These are phyloP conservation scores for Amphilophus citrinellus DNA, from an alignment of 2,113 vertebrate species.

Conservation along the genomic window DNA sequence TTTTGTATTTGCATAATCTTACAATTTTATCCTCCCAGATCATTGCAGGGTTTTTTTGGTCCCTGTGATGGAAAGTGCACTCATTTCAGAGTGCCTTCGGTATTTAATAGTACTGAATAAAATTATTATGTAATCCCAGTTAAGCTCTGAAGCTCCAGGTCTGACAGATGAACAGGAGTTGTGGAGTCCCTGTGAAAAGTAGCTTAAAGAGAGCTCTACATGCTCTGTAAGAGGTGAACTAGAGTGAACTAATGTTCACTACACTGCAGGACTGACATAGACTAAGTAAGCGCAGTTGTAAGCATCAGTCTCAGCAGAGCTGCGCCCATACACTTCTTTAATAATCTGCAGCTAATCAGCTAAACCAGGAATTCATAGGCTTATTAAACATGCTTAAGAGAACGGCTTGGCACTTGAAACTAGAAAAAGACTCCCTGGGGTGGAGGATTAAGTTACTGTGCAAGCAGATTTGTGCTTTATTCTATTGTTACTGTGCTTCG, in stretches of 20 bases:
- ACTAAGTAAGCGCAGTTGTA: not conserved
- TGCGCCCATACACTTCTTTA: not conserved
- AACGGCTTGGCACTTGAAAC: constrained; percentile 9
- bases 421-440: constrained; percentile 1
- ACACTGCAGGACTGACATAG: not conserved
- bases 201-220: not conserved
- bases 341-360: constrained; percentile 51
- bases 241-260: not conserved
- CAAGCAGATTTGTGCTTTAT: constrained; percentile 34
- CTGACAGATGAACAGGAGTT: not conserved
- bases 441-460: constrained; percentile 20
- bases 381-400: constrained; percentile 30
- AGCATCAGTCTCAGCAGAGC: not conserved
- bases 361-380: constrained; percentile 33
- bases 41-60: too few species aligned
- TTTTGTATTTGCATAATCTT: not conserved
- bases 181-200: not conserved
- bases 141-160: not conserved
- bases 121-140: not conserved
- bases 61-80: too few species aligned
- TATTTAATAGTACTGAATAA: not conserved
- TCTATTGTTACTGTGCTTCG: constrained; percentile 25
- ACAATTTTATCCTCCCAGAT: not conserved
- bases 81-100: not conserved
- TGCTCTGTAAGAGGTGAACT: not conserved